Base-by-base conservation (phyloP, 1,140 invertebrate species). In the Geopemphigus sp. region DNA sequence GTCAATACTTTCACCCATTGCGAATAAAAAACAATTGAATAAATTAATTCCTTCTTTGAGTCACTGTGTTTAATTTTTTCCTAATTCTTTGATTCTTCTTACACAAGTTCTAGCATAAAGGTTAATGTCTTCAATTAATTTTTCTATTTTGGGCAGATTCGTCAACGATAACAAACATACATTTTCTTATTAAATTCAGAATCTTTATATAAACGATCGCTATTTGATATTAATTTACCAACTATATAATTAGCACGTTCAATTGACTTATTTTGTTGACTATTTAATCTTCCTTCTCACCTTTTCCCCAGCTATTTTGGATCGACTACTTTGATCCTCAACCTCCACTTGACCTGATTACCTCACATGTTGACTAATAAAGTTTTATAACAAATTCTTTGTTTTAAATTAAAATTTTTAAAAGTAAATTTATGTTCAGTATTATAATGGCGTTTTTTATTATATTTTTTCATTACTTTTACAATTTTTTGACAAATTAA, bases 101-200 rank as follows among this genome's bases (percentile, higher is more conserved):
- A 63, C 59, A 63, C 59, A 63, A 29, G 59, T 63, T 5, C 17
- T 45, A 66, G 63, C 17, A 45, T 6, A 66, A 66, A 22, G 63
- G 19, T 17, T 56, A 22, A 56, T 56, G 54, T 10, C 45, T 45
- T 17, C 45, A 63, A 63, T 3, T 29, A 2, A 45, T 66, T 66
- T 45, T n/a, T 66, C 45, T 66, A 45, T n/a, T 66, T 1, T 45
- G 63, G 17, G 19, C 32, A 66, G 17, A 66, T 66, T 66, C 17
- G 19, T 66, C 32, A 45, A 45, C 17, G n/a, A 66, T 12, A 66
- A 17, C 32, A 45, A 45, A 1, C 63, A 45, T 66, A n/a, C 8
- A 39, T 66, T 66, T 66, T 66, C n/a, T 66, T 45, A 66, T 45
- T n/a, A 19, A 66, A 66, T 45, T 66, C 32, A 45, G 32, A 15